Conservation (phyloP, 1,140 invertebrate genomes). For the Hormaphis cornu region DNA sequence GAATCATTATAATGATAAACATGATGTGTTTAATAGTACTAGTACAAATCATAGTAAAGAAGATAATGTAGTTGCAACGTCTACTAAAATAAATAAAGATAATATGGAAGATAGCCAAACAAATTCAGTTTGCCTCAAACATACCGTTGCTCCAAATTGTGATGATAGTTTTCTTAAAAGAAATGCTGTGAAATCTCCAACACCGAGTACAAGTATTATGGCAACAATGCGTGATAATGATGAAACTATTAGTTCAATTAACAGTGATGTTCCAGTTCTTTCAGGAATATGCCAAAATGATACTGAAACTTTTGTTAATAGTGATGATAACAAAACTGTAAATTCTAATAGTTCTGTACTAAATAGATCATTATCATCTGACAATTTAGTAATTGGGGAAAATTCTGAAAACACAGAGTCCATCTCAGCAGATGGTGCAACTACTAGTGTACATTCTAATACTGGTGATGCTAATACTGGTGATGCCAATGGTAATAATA, state of each 20-base stretch:
- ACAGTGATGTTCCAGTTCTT: too few relatives aligned
- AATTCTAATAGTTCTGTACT: background rate
- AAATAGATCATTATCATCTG: background rate
- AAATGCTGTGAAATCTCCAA: too few relatives aligned
- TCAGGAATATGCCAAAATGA: background rate
- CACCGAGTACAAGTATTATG: too few relatives aligned
- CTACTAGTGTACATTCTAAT: background rate
- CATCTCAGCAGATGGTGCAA: background rate
- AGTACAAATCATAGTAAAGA: background rate
- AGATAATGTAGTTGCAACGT: background rate
- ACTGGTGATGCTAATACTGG: background rate
- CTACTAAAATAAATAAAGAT: background rate
- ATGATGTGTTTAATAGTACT: background rate
- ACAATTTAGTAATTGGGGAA: background rate
- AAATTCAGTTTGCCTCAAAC: too few relatives aligned
- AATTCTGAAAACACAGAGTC: background rate
- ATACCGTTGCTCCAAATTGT: too few relatives aligned
- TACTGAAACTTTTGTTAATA: too few relatives aligned
- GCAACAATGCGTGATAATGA: too few relatives aligned
- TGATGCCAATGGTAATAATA: background rate
- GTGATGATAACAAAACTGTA: background rate
- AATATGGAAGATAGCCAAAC: background rate
- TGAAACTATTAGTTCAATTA: too few relatives aligned
- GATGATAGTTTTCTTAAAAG: too few relatives aligned
- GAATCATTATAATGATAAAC: background rate